These are phyloP conservation scores for Felis catus DNA, from an alignment of 2,113 vertebrate species.

Conservation along the genomic window F.catus_Fca126_mat1.0 CM031421.1:96323501-96324000, in stretches of 20 bases:
- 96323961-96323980: neutral
- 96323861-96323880: neutral
- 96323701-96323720: neutral
- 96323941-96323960: too few relatives aligned
- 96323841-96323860: neutral
- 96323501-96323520: neutral
- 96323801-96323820: neutral
- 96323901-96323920: neutral
- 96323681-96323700: neutral
- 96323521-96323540: neutral
- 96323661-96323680: too few relatives aligned
- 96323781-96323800: neutral
- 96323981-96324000: too few relatives aligned
- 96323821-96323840: neutral
- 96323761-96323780: neutral
- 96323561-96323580: neutral
- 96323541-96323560: neutral
- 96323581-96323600: neutral
- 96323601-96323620: neutral
- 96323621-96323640: neutral
- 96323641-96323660: rapidly evolving
- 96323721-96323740: neutral
- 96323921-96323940: neutral
- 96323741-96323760: too few relatives aligned
- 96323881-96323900: neutral